Evolutionary conservation across 2,888 invertebrate species (phyloP), one percentile per base, ranked within the genome.

Genomic region (Steinernema hermaphroditum): DNA sequence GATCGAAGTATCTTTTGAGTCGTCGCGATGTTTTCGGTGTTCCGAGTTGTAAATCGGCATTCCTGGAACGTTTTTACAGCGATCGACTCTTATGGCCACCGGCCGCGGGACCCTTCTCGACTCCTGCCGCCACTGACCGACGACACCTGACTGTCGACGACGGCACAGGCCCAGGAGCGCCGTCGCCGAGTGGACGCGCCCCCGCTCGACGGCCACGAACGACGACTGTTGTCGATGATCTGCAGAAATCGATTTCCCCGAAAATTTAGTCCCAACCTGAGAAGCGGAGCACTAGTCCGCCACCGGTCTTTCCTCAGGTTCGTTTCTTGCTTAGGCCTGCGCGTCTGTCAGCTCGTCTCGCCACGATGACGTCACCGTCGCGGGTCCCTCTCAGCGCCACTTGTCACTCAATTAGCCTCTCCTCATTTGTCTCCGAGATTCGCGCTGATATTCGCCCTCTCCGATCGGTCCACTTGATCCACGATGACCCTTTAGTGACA

Each of bases 131-230:
- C 14, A 27, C 54, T 54, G 54, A 54, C 54, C 54, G 27, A 22
- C 54, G 54, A 54, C 24, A 54, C 14, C 54, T 22, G 24, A 54
- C 54, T 22, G 24, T 19, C 54, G 54, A 54, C 54, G 19, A 4
- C 54, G 22, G 24, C 37, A 37, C n/a, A n/a, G n/a, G n/a, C n/a
- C n/a, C n/a, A n/a, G n/a, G n/a, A 6, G 12, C 19, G 54, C 54
- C 54, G 54, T 27, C 22, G 54, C 19, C 54, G 54, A 49, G 49
- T 49, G 49, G 54, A 54, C 54, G 54, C 54, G 54, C 46, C 54
- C 54, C 54, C 54, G 54, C 54, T 54, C 54, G 54, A 54, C 54
- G 54, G 27, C 54, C 24, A 54, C 54, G 54, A 54, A 54, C 54
- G 54, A 54, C 54, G 54, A 6, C n/a, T 4, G 24, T 37, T 37